A percentile compares a stretch with the other conserved stretches of the same genome.
phyloP scores from a whole-genome alignment of 2,797 vertebrate genomes.

The Coluber constrictor region DNA sequence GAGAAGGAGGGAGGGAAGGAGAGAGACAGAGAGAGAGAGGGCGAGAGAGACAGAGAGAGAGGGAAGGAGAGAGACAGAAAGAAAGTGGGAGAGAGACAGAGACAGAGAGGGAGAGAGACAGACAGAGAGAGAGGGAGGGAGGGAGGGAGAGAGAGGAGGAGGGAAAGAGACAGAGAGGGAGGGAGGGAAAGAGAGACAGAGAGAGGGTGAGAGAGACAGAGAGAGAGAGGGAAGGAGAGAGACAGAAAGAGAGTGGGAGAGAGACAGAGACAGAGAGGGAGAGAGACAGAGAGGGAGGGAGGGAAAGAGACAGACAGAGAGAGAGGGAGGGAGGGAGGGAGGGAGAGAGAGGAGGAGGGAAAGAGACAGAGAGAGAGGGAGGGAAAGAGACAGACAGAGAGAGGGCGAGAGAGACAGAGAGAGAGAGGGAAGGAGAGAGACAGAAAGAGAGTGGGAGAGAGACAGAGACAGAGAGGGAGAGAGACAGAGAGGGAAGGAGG shows the following conservation, averaged over 20 bases:
- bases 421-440: too few relatives aligned
- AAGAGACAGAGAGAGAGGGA: fast-evolving
- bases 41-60: too few relatives aligned
- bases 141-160: fast-evolving
- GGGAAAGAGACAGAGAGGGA: fast-evolving
- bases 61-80: too few relatives aligned
- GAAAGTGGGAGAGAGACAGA: too few relatives aligned
- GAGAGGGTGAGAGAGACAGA: fast-evolving
- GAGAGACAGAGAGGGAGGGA: fast-evolving
- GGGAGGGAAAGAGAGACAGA: fast-evolving
- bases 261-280: fast-evolving
- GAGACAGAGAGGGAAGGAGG: fast-evolving
- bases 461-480: fast-evolving
- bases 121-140: too few relatives aligned
- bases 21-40: too few relatives aligned
- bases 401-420: fast-evolving
- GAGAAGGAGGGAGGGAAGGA: too few relatives aligned
- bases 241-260: fast-evolving
- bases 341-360: fast-evolving
- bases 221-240: too few relatives aligned
- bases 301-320: too few relatives aligned
- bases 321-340: fast-evolving
- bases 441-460: fast-evolving
- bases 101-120: too few relatives aligned
- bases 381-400: fast-evolving